Base-by-base conservation (phyloP, 2,113 vertebrate genomes). In the Tetrao urogallus region DNA sequence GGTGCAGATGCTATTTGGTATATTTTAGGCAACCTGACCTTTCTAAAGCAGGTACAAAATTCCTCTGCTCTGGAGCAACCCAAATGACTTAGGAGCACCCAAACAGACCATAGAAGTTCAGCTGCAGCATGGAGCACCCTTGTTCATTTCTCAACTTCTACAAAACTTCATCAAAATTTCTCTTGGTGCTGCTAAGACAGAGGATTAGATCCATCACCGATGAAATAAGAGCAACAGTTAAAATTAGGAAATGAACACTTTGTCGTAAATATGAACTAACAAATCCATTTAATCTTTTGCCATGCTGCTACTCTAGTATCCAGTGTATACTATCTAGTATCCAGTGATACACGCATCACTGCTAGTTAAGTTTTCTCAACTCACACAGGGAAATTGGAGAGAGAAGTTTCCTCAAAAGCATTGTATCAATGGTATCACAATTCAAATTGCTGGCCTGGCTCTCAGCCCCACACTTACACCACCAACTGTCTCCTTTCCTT, bases 41-140 rank as follows among this genome's bases (percentile, higher is more conserved):
- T 70, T 56, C 48, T 22, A 63, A 81, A 80, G 43, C 32, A 90
- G 79, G 58, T 45, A 78, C 30, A 40, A 21, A 40, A 90, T 32
- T 73, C 19, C 60, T 94, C 82, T 94, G 90, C 74, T 92, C 70
- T 30, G 43, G 42, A 72, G 58, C 58, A 71, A 45, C 25, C 28
- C 76, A 88, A 84, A 50, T 77, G 60, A 94, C 77, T 71, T 60
- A 89, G 76, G 56, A 94, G 86, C 40, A 75, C n/a, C 28, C 80
- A 81, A 88, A 69, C 22, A 75, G 92, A 69, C 70, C 18, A 72
- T 1, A 0, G 28, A 82, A 45, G 21, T 82, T 88, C 47, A 92
- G 72, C 54, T 89, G 43, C 48, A 93, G 61, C 13, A n/a, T 4
- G 30, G 36, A 36, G 42, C 16, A 81, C 76, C 40, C 54, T 58